These are phyloP conservation scores for Melanostigma gelatinosum DNA, from an alignment of 2,113 vertebrate genomes.

Conservation along the genomic window DNA sequence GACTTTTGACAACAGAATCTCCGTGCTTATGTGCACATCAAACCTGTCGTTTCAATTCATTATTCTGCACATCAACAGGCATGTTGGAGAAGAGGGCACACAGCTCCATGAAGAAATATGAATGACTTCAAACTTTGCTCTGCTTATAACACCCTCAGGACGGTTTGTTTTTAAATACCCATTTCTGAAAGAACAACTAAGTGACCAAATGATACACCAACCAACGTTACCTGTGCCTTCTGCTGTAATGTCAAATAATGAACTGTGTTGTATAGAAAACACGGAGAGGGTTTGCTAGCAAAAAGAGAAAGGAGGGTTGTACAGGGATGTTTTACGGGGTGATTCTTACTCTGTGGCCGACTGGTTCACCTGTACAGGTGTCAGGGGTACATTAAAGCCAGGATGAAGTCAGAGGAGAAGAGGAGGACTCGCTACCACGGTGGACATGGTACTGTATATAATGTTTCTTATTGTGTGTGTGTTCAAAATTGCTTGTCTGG, in stretches of 20 bases:
- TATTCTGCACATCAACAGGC: not conserved
- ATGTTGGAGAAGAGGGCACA: not conserved
- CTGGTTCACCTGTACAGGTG: conserved; percentile 83
- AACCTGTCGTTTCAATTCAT: not conserved
- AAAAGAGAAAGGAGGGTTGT: not conserved
- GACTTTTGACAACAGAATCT: not conserved
- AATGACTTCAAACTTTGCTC: not conserved
- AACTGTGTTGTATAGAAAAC: not conserved
- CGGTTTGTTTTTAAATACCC: not conserved
- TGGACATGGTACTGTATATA: conserved; percentile 86
- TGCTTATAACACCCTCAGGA: not conserved
- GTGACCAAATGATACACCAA: not conserved
- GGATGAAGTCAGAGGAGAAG: conserved; percentile 98
- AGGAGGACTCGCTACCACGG: conserved; percentile 93
- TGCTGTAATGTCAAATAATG: conserved; percentile 13
- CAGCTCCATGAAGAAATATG: not conserved
- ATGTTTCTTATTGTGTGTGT: not conserved
- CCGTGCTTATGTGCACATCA: not conserved
- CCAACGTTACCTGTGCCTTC: not conserved
- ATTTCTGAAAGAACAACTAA: not conserved
- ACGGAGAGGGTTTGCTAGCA: not conserved
- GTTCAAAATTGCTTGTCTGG: not conserved
- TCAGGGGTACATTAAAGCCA: conserved; percentile 97
- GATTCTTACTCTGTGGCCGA: conserved; percentile 18
- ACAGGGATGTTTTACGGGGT: not conserved